Percentiles rank a stretch among this genome's conserved stretches.
Conservation (phyloP, 2,797 vertebrate species). For the Lophius americanus region DNA sequence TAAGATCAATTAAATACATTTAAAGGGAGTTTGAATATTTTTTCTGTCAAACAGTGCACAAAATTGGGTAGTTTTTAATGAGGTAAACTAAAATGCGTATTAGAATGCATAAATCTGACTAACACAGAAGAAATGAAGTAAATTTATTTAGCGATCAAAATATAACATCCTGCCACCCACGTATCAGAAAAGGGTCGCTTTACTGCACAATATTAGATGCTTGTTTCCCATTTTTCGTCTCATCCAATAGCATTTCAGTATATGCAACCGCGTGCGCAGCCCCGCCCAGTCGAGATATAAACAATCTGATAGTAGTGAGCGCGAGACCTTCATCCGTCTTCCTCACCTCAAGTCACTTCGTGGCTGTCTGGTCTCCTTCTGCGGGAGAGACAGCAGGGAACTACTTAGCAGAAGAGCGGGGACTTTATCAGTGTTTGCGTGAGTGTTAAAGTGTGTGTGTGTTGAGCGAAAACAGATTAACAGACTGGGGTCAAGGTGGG, state of each 20-base stretch:
- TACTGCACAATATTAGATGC: no score
- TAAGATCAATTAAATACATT: no score
- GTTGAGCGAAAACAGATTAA: not conserved
- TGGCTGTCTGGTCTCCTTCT: not conserved
- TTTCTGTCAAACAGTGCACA: no score
- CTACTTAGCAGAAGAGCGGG: not conserved
- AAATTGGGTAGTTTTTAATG: no score
- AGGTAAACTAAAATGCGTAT: no score
- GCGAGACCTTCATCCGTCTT: not conserved
- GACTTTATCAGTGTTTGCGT: not conserved
- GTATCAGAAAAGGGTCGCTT: no score
- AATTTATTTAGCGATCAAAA: no score
- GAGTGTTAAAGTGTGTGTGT: not conserved
- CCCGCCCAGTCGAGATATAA: not conserved
- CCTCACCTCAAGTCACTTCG: not conserved
- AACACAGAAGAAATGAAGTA: no score
- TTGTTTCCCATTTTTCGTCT: not conserved
- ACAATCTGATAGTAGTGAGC: not conserved
- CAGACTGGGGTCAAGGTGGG: constrained; percentile 25
- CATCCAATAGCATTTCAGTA: constrained; percentile 5
- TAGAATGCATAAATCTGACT: no score
- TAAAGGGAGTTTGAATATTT: no score
- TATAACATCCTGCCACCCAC: no score
- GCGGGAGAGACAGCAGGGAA: not conserved
- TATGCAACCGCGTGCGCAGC: not conserved